phyloP scores from a whole-genome alignment of 2,888 invertebrate species.

The Sminthurinus aureus region DNA sequence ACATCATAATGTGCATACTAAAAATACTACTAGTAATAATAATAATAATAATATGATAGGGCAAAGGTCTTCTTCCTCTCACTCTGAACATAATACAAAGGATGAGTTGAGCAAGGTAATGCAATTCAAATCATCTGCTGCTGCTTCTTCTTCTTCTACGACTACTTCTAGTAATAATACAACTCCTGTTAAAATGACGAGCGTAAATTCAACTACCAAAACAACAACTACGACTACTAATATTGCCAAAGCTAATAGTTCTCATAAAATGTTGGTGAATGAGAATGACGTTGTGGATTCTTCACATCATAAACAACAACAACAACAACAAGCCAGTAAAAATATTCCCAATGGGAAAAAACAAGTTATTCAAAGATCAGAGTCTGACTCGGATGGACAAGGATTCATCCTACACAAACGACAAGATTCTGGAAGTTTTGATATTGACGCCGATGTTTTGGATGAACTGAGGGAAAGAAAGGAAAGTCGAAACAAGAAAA shows the following conservation, averaged over 20 bases:
- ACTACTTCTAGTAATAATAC: no score
- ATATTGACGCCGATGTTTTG: neutral
- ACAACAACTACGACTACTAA: neutral
- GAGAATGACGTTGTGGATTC: neutral
- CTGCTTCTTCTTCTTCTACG: neutral
- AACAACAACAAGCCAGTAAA: constrained; percentile 1
- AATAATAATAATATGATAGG: neutral
- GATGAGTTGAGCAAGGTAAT: constrained; percentile 23
- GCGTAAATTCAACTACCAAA: no score
- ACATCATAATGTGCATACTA: neutral
- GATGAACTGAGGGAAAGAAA: neutral
- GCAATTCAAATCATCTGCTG: constrained; percentile 10
- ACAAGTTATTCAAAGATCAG: constrained; percentile 34
- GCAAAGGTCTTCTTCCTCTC: constrained; percentile 17
- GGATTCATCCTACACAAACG: constrained; percentile 23
- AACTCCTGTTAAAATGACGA: no score
- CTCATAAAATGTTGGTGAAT: neutral
- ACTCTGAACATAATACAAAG: neutral
- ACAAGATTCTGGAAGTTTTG: constrained; percentile 15
- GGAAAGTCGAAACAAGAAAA: neutral
- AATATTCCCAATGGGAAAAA: constrained; percentile 10
- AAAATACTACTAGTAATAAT: neutral
- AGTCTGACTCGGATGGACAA: constrained; percentile 51
- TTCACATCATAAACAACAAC: constrained; percentile 11
- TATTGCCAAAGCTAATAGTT: neutral